Base-by-base conservation (phyloP, 2,888 invertebrate genomes). In the Coleophora flavipennella region DNA sequence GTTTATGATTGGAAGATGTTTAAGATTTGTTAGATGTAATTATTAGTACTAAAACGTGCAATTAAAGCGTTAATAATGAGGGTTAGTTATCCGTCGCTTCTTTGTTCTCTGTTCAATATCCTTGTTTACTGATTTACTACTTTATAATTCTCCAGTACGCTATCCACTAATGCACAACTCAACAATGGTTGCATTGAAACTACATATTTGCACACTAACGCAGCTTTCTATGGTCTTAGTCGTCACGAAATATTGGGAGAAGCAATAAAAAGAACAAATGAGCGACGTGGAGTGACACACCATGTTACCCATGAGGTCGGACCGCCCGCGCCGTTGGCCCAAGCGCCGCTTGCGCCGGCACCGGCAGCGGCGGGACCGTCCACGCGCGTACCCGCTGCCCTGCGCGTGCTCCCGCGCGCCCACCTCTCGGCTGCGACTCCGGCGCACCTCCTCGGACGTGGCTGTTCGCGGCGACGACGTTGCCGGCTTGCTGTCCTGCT, bases 281-380 rank as follows among this genome's bases (percentile, higher is more conserved):
- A 57, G 67, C 67, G 70, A 62, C 63, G 65, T 58, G 55, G 67
- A 68, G 53, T 71, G 71, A 84, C 83, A 84, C 81, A 84, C 83
- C 83, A 59, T 79, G 83, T 80, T 81, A 81, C 81, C 83, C 78
- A 80, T 78, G 76, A 76, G 75, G 51, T 69, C 62, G 67, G 73
- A 46, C 50, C 77, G 78, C n/a, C n/a, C n/a, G n/a, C n/a, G n/a
- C 61, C 78, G 78, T 44, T 75, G 75, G 74, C 73, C 74, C 57
- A 72, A 59, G 69, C 81, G 78, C 46, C 79, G 72, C 64, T 67
- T 73, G 63, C 79, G 78, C 54, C 73, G 71, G 68, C 83, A 79
- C 73, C 79, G 69, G 52, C 81, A 78, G 39, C 78, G 73, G 55
- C 75, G 74, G 53, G 71, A 65, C 46, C 59, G 48, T 36, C 57